Base-by-base conservation (phyloP, 2,888 invertebrate genomes). In the Syritta pipiens region DNA sequence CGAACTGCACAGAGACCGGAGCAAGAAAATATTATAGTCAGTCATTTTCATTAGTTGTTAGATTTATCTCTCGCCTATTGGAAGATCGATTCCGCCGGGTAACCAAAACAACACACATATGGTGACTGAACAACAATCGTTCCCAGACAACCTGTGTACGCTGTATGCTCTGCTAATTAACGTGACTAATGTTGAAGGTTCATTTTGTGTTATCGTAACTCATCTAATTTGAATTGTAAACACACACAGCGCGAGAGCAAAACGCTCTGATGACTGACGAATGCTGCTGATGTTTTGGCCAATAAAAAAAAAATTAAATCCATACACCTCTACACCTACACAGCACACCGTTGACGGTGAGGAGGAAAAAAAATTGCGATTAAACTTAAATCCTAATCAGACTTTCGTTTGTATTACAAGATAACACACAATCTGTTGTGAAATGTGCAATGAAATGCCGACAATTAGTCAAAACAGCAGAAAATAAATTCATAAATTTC, bases 201-300 rank as follows among this genome's bases (percentile, higher is more conserved):
- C 65, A 59, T 59, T 59, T 72, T 20, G n/a, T n/a, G 60, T 72
- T 65, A 77, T 77, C 72, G 49, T 55, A 60, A 22, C 32, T 77
- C 72, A 48, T 65, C 65, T 67, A 65, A 60, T 72, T 67, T 46
- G n/a, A 32, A 69, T 32, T 42, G 53, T 72, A 53, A 65, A 72
- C 59, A 77, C 26, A 60, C 40, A 51, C 17, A 19, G 26, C 22
- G 22, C 44, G 32, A 37, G 37, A 12, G 22, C 32, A 17, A 22
- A 32, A 55, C 30, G 17, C 28, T 44, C 7, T 17, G 32, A 26
- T 19, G 62, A 69, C 55, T 49, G 26, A 28, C 30, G 12, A 9
- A 42, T 20, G 26, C 26, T 22, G 32, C 2, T 42, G 12, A 37
- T 20, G 2, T 67, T 55, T 67, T 17, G 10, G 40, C 40, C 12